A percentile compares a stretch with the other conserved stretches of the same genome.
Conservation (phyloP, 1,140 invertebrate species). For the Leptestheria dahalacensis region DNA sequence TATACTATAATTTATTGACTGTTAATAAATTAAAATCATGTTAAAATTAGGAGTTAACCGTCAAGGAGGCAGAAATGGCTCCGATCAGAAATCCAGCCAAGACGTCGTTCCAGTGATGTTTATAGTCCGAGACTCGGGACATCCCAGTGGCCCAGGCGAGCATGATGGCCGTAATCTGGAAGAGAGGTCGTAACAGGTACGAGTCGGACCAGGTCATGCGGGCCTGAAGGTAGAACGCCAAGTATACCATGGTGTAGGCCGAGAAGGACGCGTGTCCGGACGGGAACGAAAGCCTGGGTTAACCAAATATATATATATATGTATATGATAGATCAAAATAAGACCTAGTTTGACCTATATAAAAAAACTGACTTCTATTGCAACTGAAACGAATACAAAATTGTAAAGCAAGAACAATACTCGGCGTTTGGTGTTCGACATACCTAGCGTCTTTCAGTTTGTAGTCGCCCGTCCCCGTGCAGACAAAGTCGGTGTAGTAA, state of each 20-base stretch:
- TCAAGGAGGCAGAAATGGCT: conserved; percentile 35
- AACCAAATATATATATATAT: too few species aligned
- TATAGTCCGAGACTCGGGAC: conserved; percentile 82
- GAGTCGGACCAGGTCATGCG: conserved; percentile 52
- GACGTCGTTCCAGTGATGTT: conserved; percentile 89
- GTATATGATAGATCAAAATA: too few species aligned
- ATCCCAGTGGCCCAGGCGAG: conserved; percentile 66
- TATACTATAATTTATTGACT: background rate
- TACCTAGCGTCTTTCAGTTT: conserved; percentile 1
- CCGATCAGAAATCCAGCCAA: conserved; percentile 47
- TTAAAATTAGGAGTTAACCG: conserved; percentile 22
- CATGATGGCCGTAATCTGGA: conserved; percentile 41
- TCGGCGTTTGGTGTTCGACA: too few species aligned
- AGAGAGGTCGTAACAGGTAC: conserved; percentile 52
- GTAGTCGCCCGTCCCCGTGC: background rate
- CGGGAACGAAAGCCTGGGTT: conserved; percentile 34
- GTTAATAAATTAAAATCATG: background rate
- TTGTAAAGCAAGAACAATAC: too few species aligned
- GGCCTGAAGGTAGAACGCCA: conserved; percentile 56
- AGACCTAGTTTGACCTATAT: too few species aligned
- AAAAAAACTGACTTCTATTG: too few species aligned
- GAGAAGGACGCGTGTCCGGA: conserved; percentile 41
- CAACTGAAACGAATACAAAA: too few species aligned
- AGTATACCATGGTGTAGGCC: conserved; percentile 32
- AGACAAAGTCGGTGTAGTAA: background rate